Evolutionary conservation across 2,797 vertebrate species (phyloP), one percentile per base, ranked within the genome.

Genomic region (Myoxocephalus aenaeus): DNA sequence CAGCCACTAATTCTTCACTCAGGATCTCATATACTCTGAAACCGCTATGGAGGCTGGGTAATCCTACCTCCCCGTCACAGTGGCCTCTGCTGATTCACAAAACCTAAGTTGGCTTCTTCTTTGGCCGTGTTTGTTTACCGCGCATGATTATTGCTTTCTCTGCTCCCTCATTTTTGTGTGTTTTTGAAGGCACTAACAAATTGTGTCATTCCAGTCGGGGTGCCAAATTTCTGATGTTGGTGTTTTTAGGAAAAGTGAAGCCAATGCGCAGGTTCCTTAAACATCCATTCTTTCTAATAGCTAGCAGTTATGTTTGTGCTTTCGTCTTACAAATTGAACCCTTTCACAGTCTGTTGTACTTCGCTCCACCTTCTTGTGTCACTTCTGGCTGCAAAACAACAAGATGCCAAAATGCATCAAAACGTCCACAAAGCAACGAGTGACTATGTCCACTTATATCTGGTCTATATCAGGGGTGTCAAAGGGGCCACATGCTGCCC

Each of bases 1-100:
- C 13, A 11, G 72, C 59, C 64, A 77, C 74, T 77, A 58, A 75
- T 87, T 88, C 86, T 82, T 86, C 77, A 81, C 79, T 85, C 66
- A 13, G 48, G 65, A 74, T 82, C 57, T 84, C 64, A 50, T 25
- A 51, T 53, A 62, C 44, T 71, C 48, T 27, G 40, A 34, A 42
- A 67, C 34, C 34, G 57, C 63, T 10, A 2, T 22, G 29, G 59
- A 34, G 25, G 42, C 40, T 11, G 42, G 44, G 75, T 77, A 68
- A 86, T 78, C 61, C 48, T 36, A 40, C 27, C 59, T 48, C 66
- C 58, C 61, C n/a, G 17, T 27, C 13, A 14, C 13, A 12, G 65
- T n/a, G 42, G 58, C 68, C 70, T 38, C 27, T 4, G 51, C 53
- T 63, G 13, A 42, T 63, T 50, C 34, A 36, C 4, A 32, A 65